phyloP scores from a whole-genome alignment of 2,888 invertebrate species.

The Dryadula phaetusa region DNA sequence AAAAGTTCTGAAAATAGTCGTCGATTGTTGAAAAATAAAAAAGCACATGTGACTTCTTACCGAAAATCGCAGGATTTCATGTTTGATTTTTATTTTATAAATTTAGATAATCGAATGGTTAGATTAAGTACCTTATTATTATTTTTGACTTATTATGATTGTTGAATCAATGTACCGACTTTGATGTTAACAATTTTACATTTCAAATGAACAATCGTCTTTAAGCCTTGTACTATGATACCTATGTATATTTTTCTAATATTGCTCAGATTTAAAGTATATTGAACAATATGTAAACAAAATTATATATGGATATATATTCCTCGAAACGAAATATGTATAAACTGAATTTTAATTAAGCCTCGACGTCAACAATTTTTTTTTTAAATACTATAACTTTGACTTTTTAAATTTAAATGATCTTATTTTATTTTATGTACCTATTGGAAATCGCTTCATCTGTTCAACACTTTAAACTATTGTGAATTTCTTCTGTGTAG shows the following conservation, averaged over 20 bases:
- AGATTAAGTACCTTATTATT: background rate
- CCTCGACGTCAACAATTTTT: background rate
- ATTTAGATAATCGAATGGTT: background rate
- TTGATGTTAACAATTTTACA: slow-evolving; percentile 71
- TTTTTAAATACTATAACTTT: background rate
- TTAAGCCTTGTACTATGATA: slow-evolving; percentile 32
- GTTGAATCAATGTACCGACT: no score
- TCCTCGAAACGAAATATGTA: background rate
- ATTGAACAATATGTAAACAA: background rate
- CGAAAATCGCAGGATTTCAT: background rate
- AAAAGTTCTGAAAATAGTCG: background rate
- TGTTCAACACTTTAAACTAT: slow-evolving; percentile 17
- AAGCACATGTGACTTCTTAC: background rate
- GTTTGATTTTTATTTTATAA: background rate
- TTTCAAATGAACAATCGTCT: slow-evolving; percentile 60
- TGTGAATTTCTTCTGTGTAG: slow-evolving; percentile 35
- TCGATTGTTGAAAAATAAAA: background rate
- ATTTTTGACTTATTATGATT: no score
- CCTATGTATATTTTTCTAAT: slow-evolving; percentile 50
- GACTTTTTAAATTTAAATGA: no score
- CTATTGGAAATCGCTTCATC: slow-evolving; percentile 29
- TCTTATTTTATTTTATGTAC: background rate
- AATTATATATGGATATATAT: slow-evolving; percentile 12
- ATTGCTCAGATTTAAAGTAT: slow-evolving; percentile 67
- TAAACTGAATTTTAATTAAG: background rate